Evolutionary conservation across 2,797 vertebrate species (phyloP), one percentile per base, ranked within the genome.

Genomic region (Eupleurogrammus muticus): DNA sequence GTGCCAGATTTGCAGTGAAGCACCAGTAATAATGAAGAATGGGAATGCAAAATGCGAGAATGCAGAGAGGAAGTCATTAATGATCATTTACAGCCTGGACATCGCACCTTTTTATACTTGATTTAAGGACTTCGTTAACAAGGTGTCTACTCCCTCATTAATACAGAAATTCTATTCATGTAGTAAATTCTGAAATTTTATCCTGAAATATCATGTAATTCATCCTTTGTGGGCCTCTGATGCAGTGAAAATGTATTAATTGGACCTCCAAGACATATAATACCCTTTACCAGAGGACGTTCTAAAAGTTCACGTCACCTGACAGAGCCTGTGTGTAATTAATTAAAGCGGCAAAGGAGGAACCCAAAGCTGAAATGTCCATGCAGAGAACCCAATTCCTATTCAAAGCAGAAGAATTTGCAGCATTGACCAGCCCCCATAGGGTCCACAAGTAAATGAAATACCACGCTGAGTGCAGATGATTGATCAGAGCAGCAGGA

Each of bases 401-500:
- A 28, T 28, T 6, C 28, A 28, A 14, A 40, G 17, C n/a, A 35
- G 8, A 50, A 40, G 13, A n/a, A 61, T 60, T 47, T 75, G n/a
- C 5, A 44, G 20, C 21, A 9, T 20, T 51, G 56, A 74, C 38
- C 38, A 19, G 52, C 48, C 38, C 19, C 12, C 7, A 36, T 17
- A 28, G 21, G 32, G 7, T 7, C 46, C 17, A 17, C 12, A 59
- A 44, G 16, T 28, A 46, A 11, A 38, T 70, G 19, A 53, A 70
- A 69, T 70, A 19, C 24, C 17, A 28, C 35, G 20, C 24, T 24
- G 47, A 60, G 35, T 56, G 14, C 10, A 54, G 16, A 28, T 21
- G 32, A 81, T 20, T 70, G 69, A 78, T 66, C 52, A 55, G 44
- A 67, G 16, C 42, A 68, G 44, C 9, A 36, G 16, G 9, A n/a